Evolutionary conservation across 1,140 invertebrate species (phyloP), one percentile per base, ranked within the genome.

Genomic region (Penaeus vannamei): DNA sequence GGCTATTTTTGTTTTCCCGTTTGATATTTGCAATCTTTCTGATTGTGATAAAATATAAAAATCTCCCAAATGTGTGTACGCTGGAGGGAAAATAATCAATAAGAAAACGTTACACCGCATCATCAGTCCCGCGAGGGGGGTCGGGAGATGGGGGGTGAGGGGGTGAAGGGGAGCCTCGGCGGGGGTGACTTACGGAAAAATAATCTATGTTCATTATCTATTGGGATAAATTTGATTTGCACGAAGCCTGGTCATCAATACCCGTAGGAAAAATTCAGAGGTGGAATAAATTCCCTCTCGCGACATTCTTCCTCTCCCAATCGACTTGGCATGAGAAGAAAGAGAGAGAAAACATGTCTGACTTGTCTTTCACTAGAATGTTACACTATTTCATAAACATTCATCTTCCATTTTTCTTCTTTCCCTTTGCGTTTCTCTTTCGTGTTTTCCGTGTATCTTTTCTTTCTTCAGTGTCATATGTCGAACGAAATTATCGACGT

Each of bases 111-210:
- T 53, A 72, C 19, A 66, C 64, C 36, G 23, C 84, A 69, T 85
- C 84, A 85, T 85, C 84, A 85, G 72, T 85, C 42, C 66, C 66
- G 59, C 46, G 66, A 29, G 32, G 84, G 69, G 26, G 84, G 72
- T 26, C 64, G 46, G 84, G 84, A 42, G n/a, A 46, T 20, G n/a
- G 62, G 20, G 84, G 36, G 61, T 29, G 72, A 42, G 29, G n/a
- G 29, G 77, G 17, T 26, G 64, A 59, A 46, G 29, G 36, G 32
- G 42, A 85, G 22, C 53, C 53, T 53, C 53, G 53, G 53, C 53
- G 53, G 84, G 84, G 84, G 84, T 85, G 84, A 85, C 84, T 85
- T 85, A 85, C 69, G 66, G 84, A 77, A 77, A 83, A 77, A 85
- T 85, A 85, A 85, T 77, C 69, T 76, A 46, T 81, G 32, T 77